phyloP scores from a whole-genome alignment of 2,888 invertebrate species.

The Pelosia muscerda region DNA sequence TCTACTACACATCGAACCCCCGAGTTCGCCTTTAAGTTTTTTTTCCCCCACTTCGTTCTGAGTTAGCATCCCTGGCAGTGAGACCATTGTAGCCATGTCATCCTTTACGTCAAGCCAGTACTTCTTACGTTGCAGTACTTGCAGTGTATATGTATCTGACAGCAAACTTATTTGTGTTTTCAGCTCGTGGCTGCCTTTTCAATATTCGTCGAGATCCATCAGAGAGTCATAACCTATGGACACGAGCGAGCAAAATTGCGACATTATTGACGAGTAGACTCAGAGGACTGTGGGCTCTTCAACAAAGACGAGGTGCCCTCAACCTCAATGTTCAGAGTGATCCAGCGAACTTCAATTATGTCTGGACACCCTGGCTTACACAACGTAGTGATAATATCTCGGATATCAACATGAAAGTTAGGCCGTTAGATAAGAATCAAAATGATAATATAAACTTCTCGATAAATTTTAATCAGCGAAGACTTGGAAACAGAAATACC shows the following conservation, averaged over 20 bases:
- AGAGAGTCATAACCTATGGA: slow-evolving; percentile 90
- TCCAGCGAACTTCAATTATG: slow-evolving; percentile 90
- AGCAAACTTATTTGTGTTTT: slow-evolving; percentile 46
- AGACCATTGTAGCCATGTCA: too few relatives aligned
- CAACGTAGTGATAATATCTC: slow-evolving; percentile 24
- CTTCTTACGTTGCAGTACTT: not conserved
- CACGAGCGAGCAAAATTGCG: slow-evolving; percentile 83
- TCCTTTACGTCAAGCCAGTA: too few relatives aligned
- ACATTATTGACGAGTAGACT: slow-evolving; percentile 72
- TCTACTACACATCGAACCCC: too few relatives aligned
- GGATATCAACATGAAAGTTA: slow-evolving; percentile 22
- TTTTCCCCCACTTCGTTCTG: too few relatives aligned
- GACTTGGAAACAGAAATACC: slow-evolving; percentile 46
- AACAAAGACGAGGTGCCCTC: slow-evolving; percentile 78
- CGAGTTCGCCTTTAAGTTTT: too few relatives aligned
- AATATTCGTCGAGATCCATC: slow-evolving; percentile 93
- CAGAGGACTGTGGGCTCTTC: slow-evolving; percentile 77
- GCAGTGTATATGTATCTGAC: not conserved
- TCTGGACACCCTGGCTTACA: slow-evolving; percentile 90
- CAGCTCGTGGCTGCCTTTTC: slow-evolving; percentile 90
- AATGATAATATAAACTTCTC: slow-evolving; percentile 54
- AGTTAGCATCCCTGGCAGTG: too few relatives aligned
- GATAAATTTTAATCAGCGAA: slow-evolving; percentile 51
- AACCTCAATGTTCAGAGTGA: slow-evolving; percentile 87
- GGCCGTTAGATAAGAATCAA: slow-evolving; percentile 33